A percentile compares a stretch with the other conserved stretches of the same genome.
Evolutionary conservation across 2,797 vertebrate species (phyloP).

Genomic region (Rhinogobio ventralis): DNA sequence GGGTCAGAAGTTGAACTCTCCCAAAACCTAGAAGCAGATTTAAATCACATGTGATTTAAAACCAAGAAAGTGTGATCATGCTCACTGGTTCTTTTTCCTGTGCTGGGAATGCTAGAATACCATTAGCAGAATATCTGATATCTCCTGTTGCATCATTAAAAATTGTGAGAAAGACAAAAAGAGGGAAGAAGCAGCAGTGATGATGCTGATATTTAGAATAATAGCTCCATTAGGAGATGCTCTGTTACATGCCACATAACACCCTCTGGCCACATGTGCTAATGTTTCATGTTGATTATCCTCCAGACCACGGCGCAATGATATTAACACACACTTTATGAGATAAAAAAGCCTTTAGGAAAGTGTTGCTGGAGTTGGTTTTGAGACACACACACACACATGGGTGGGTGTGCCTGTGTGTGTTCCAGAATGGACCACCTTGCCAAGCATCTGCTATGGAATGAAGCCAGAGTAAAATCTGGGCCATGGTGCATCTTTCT

Average conservation of each 20-base stretch:
- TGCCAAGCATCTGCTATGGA: slow-evolving; percentile 48
- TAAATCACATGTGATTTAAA: slow-evolving; percentile 26
- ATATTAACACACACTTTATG: slow-evolving; percentile 22
- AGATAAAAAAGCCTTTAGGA: slow-evolving; percentile 8
- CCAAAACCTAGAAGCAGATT: slow-evolving; percentile 22
- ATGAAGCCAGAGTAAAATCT: slow-evolving; percentile 45
- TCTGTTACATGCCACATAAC: slow-evolving; percentile 32
- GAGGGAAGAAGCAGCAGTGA: neutral
- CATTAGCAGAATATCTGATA: neutral
- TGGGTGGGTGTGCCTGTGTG: slow-evolving; percentile 13
- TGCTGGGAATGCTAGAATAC: neutral
- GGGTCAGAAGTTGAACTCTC: slow-evolving; percentile 32
- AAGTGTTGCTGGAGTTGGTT: slow-evolving; percentile 1
- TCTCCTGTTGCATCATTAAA: slow-evolving; percentile 42
- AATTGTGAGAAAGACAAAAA: neutral
- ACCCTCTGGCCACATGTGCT: slow-evolving; percentile 43
- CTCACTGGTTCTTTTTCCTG: neutral
- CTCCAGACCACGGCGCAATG: neutral
- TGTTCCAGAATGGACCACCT: slow-evolving; percentile 31
- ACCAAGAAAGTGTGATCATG: slow-evolving; percentile 1
- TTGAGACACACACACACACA: neutral
- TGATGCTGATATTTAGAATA: slow-evolving; percentile 43
- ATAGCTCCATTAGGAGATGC: slow-evolving; percentile 38
- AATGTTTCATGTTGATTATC: slow-evolving; percentile 36
- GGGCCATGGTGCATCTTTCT: slow-evolving; percentile 40